These are phyloP conservation scores for Porites divaricata DNA, from an alignment of 92 coral and sea anemone species.

Conservation along the genomic window DNA sequence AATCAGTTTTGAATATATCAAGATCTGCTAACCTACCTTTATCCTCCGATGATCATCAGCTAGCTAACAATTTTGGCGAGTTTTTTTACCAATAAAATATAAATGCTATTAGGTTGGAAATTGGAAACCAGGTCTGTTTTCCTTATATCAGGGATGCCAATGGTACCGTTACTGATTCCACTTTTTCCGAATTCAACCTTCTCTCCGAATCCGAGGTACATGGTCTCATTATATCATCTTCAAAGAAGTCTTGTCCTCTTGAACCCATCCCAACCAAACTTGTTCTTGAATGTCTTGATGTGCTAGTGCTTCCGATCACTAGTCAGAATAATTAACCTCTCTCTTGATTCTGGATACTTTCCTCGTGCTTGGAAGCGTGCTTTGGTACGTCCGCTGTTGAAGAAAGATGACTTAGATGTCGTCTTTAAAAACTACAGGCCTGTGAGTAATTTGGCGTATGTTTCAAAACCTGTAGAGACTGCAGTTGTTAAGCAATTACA, in stretches of 20 bases:
- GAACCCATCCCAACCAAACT: too few species aligned
- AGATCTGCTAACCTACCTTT: not conserved
- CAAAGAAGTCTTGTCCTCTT: too few species aligned
- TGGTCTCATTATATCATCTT: too few species aligned
- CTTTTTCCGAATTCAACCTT: too few species aligned
- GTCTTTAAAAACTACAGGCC: not conserved
- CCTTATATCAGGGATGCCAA: too few species aligned
- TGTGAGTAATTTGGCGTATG: not conserved
- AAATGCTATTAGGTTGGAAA: too few species aligned
- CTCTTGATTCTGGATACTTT: not conserved
- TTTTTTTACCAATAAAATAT: not conserved
- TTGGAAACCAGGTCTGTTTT: too few species aligned
- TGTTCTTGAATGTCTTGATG: too few species aligned
- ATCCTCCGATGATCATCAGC: not conserved
- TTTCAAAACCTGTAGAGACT: not conserved
- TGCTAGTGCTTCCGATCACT: not conserved
- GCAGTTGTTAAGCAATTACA: not conserved
- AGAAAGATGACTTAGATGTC: not conserved
- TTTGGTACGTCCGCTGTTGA: not conserved
- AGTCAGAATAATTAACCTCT: not conserved
- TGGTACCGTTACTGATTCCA: too few species aligned
- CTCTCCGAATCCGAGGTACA: too few species aligned
- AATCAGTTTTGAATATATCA: too few species aligned
- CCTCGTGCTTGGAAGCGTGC: not conserved
- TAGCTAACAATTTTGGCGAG: constrained; percentile 3